Evolutionary conservation across 1,140 invertebrate genomes (phyloP).

Genomic region (Prorops nasuta): DNA sequence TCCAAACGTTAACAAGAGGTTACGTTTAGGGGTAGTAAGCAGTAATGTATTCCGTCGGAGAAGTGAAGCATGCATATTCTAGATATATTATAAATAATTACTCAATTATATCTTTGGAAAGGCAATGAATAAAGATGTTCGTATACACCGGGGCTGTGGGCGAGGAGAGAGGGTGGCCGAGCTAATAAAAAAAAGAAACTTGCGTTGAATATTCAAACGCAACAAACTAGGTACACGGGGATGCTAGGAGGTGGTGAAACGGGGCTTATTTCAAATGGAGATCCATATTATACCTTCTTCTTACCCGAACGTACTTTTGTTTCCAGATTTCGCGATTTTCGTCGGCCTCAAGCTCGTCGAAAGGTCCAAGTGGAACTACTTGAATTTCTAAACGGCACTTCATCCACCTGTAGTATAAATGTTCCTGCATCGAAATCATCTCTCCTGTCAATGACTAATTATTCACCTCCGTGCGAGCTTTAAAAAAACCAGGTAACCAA

Average conservation of each 20-base stretch:
- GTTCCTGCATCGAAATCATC: constrained; percentile 20
- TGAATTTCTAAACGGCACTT: constrained; percentile 31
- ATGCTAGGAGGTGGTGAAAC: constrained; percentile 14
- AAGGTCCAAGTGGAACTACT: constrained; percentile 8
- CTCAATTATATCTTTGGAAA: constrained; percentile 60
- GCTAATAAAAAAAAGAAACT: constrained; percentile 53
- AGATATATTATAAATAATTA: constrained; percentile 60
- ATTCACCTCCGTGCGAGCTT: constrained; percentile 1
- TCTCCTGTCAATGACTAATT: constrained; percentile 30
- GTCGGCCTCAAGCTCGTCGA: constrained; percentile 26
- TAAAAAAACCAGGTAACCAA: no score
- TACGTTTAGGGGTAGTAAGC: constrained; percentile 53
- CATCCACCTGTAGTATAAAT: constrained; percentile 21
- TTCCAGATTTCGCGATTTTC: constrained; percentile 37
- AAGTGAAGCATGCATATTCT: constrained; percentile 59
- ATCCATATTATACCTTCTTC: constrained; percentile 54
- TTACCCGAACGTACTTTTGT: constrained; percentile 48
- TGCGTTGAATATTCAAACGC: constrained; percentile 57
- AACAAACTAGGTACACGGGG: constrained; percentile 55
- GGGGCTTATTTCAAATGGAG: constrained; percentile 58
- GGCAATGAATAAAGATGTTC: constrained; percentile 57
- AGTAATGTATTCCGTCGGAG: constrained; percentile 51
- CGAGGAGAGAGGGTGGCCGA: constrained; percentile 37
- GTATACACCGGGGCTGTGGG: constrained; percentile 30
- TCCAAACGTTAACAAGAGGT: constrained; percentile 49